Evolutionary conservation across 2,888 invertebrate genomes (phyloP), one percentile per base, ranked within the genome.

Genomic region (Eilema griseolum): DNA sequence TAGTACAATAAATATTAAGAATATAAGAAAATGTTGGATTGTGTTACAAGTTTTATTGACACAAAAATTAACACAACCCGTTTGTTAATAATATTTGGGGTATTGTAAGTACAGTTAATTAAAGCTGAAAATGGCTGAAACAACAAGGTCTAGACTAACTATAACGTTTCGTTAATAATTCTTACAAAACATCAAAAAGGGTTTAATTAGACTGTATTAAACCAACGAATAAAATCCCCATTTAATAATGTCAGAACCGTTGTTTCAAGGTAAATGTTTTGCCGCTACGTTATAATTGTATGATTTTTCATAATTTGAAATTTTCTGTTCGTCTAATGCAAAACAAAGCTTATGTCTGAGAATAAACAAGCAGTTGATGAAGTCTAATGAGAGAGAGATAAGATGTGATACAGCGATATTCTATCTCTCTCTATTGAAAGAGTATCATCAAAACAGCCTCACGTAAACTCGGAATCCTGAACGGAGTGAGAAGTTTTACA

Each of bases 1-100:
- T 74, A 69, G 76, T 72, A 72, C 69, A 74, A 65, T 68, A 61
- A 62, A 57, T 63, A 61, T 71, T 74, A 52, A 61, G 60, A 71
- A 66, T 61, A 33, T 20, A 16, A 31, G 68, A 65, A 61, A 52
- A 66, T 23, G 33, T 26, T 66, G 52, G 61, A 62, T 41, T 37
- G 26, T 56, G 37, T 37, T 41, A 65, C 31, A 61, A 67, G 56
- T 66, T 66, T 67, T 70, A 70, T 75, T 75, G 67, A 65, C 59
- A 57, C 28, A 23, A 66, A 66, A 67, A 41, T 41, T 64, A 37
- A 69, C 26, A 61, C 12, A 11, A n/a, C 23, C 31, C 14, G 11
- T 56, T 64, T 28, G 3, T 7, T 31, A 52, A 52, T 52, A 28
- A 52, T 64, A 46, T 20, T 26, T 28, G 14, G n/a, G n/a, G n/a